Evolutionary conservation across 2,113 vertebrate species (phyloP), one percentile per base, ranked within the genome.

Genomic region (Heliornis fulica): DNA sequence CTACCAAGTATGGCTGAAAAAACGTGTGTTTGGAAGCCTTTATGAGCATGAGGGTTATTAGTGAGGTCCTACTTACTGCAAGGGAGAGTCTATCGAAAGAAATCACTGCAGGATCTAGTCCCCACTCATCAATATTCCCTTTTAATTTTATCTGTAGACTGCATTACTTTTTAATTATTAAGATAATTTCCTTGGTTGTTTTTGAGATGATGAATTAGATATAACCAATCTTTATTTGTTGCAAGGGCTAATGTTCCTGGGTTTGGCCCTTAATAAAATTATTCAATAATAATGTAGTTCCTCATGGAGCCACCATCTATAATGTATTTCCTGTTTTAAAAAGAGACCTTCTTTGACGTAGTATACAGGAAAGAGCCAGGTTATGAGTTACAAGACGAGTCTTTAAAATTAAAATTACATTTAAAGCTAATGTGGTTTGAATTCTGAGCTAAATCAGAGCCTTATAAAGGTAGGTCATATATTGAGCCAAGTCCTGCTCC

Each of bases 121-220:
- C 7, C 25, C 6, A 22, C 34, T 64, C 75, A 70, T 77, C 90
- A 83, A 80, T 83, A 88, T 94, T 88, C 38, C 38, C 23, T 96
- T 93, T 78, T 81, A 86, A 91, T 95, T 94, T 90, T 72, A 70
- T 83, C 41, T 34, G 40, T 75, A 74, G 60, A 40, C 53, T 76
- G 31, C 28, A 87, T 92, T 96, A 80, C 89, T 90, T 89, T 96
- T 92, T 92, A 88, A 89, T 95, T 89, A 72, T 43, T 89, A 68
- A 78, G 40, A 61, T 69, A 53, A 90, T 95, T 93, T 93, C 64
- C 86, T 61, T 34, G 20, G 41, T 70, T 90, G 60, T 38, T 90
- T 96, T 87, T 85, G 53, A 64, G 60, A 40, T 63, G 76, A 77
- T 63, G 8, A 93, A 95, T 87, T 87, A 74, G 45, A 95, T 88